Percentiles rank a stretch among this genome's conserved stretches.
phyloP scores from a whole-genome alignment of 2,797 vertebrate species.

The Rhyacichthys aspro region DNA sequence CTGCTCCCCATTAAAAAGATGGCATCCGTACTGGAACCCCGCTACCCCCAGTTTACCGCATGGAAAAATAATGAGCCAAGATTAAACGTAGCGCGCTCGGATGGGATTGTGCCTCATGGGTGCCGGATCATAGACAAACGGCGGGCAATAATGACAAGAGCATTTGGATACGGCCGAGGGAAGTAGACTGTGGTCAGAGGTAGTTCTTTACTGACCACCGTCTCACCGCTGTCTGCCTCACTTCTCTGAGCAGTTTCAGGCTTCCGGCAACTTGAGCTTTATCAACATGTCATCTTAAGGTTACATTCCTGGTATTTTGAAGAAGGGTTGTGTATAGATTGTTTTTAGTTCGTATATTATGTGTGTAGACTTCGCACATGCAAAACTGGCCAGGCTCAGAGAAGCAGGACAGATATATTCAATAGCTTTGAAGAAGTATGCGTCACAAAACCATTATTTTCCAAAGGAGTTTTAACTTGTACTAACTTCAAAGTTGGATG shows the following conservation, averaged over 20 bases:
- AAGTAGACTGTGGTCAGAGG: constrained; percentile 27
- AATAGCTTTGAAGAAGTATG: too few relatives aligned
- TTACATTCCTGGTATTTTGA: too few relatives aligned
- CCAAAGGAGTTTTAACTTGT: too few relatives aligned
- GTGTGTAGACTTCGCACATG: too few relatives aligned
- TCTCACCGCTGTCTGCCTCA: neutral
- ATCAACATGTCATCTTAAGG: neutral
- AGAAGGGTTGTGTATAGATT: too few relatives aligned
- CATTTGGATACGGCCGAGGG: constrained; percentile 12
- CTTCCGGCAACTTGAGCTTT: neutral
- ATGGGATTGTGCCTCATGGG: constrained; percentile 26
- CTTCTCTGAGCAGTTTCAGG: neutral
- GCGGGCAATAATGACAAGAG: constrained; percentile 26
- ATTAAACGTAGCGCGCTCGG: constrained; percentile 32
- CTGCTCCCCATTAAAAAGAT: constrained; percentile 46
- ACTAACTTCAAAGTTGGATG: too few relatives aligned
- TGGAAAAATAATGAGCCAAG: constrained; percentile 49
- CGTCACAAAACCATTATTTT: too few relatives aligned
- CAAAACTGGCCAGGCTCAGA: too few relatives aligned
- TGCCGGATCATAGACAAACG: constrained; percentile 43
- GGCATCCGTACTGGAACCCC: constrained; percentile 26
- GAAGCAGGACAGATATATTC: too few relatives aligned
- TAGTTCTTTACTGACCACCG: neutral
- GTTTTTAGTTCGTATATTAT: too few relatives aligned
- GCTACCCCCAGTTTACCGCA: constrained; percentile 28